Conservation (phyloP, 2,888 invertebrate species). For the Drosophila prostipennis region DNA sequence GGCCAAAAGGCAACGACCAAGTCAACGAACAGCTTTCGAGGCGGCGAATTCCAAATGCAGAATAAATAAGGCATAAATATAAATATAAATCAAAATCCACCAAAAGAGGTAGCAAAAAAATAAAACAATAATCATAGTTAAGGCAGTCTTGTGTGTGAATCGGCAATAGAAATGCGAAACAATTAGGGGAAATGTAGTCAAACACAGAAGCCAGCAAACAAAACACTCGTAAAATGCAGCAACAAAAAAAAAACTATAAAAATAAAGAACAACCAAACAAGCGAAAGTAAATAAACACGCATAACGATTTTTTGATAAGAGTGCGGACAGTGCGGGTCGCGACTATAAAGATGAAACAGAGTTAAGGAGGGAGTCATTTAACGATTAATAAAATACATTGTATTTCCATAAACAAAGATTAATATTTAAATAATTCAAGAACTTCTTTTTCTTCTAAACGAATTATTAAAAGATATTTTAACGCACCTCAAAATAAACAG, state of each 20-base stretch:
- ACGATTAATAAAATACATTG: neutral
- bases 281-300: constrained; percentile 27
- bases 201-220: constrained; percentile 16
- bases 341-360: neutral
- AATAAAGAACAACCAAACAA: constrained; percentile 16
- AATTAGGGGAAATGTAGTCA: constrained; percentile 18
- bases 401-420: neutral
- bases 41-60: constrained; percentile 15
- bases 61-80: constrained; percentile 21
- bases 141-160: constrained; percentile 28
- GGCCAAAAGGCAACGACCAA: constrained; percentile 1
- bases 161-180: constrained; percentile 33
- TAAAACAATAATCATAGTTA: constrained; percentile 30
- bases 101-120: constrained; percentile 27
- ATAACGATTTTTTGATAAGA: constrained; percentile 49
- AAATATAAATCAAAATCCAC: constrained; percentile 13
- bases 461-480: too few species aligned
- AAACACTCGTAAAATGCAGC: constrained; percentile 26
- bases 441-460: too few species aligned
- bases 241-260: constrained; percentile 17
- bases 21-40: constrained; percentile 1
- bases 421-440: neutral
- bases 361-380: too few species aligned
- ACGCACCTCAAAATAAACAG: neutral
- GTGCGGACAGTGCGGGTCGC: constrained; percentile 5